phyloP scores from a whole-genome alignment of 2,797 vertebrate genomes.

The Tokudaia muenninki region DNA sequence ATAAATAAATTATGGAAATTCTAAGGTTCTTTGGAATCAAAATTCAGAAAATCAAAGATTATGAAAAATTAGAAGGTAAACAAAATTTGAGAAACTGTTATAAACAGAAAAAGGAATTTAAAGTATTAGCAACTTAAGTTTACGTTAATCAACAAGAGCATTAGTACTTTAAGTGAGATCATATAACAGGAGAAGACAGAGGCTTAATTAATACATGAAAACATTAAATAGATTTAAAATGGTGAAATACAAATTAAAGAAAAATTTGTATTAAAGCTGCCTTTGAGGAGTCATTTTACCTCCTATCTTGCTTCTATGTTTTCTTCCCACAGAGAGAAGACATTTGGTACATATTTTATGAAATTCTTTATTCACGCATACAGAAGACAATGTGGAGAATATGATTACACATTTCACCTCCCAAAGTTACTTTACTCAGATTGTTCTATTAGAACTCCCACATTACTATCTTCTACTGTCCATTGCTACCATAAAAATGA shows the following conservation, averaged over 20 bases:
- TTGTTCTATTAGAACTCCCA: neutral
- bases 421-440: neutral
- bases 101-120: neutral
- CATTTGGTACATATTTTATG: neutral
- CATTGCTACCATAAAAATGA: neutral
- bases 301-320: neutral
- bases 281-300: neutral
- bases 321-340: neutral
- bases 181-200: neutral
- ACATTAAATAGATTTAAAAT: neutral
- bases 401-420: neutral
- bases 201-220: neutral
- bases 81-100: neutral
- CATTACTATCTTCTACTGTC: neutral
- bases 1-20: slow-evolving; percentile 15
- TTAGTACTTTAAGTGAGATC: neutral
- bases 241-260: neutral
- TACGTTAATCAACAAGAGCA: neutral
- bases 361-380: neutral
- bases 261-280: neutral
- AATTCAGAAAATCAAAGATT: neutral
- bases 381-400: neutral
- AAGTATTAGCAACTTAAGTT: neutral
- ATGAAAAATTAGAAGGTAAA: slow-evolving; percentile 25
- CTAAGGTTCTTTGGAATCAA: neutral